Percentiles rank a stretch among this genome's conserved stretches.
Conservation (phyloP, 2,797 vertebrate species). For the Psittacula echo region DNA sequence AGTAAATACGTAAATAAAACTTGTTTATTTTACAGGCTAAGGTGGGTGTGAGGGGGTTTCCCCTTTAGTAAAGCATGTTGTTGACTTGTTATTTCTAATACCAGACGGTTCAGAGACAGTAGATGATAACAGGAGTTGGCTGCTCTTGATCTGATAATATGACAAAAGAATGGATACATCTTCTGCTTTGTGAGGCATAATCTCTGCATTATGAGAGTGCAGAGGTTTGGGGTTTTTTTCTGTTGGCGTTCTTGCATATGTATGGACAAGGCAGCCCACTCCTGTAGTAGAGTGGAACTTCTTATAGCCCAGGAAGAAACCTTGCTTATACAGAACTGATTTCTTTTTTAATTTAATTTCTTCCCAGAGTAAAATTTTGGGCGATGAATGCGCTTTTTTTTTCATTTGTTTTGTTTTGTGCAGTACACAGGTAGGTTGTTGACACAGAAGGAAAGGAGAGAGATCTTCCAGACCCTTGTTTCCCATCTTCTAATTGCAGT, state of each 20-base stretch:
- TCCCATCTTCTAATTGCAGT: constrained; percentile 3
- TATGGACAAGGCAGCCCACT: constrained; percentile 47
- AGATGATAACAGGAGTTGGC: constrained; percentile 36
- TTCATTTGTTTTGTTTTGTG: not conserved
- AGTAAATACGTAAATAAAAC: constrained; percentile 60
- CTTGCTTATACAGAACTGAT: constrained; percentile 26
- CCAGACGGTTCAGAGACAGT: constrained; percentile 58
- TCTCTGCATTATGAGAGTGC: constrained; percentile 1
- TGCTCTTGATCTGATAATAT: constrained; percentile 33
- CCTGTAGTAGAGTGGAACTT: constrained; percentile 36
- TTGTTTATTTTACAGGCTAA: constrained; percentile 66
- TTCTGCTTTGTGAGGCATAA: not conserved
- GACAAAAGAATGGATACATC: constrained; percentile 2
- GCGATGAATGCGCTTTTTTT: not conserved
- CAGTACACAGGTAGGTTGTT: constrained; percentile 78
- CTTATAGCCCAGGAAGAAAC: constrained; percentile 31
- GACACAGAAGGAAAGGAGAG: constrained; percentile 34
- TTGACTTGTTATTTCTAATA: constrained; percentile 46
- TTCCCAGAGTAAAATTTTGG: constrained; percentile 49
- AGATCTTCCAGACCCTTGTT: constrained; percentile 16
- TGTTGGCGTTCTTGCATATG: constrained; percentile 25
- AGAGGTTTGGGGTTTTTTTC: not conserved
- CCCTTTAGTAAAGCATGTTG: constrained; percentile 50
- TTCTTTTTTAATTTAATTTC: constrained; percentile 16
- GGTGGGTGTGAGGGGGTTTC: constrained; percentile 64